Percentiles rank a stretch among this genome's conserved stretches.
phyloP scores from a whole-genome alignment of 2,888 invertebrate genomes.

The Eupithecia inturbata region DNA sequence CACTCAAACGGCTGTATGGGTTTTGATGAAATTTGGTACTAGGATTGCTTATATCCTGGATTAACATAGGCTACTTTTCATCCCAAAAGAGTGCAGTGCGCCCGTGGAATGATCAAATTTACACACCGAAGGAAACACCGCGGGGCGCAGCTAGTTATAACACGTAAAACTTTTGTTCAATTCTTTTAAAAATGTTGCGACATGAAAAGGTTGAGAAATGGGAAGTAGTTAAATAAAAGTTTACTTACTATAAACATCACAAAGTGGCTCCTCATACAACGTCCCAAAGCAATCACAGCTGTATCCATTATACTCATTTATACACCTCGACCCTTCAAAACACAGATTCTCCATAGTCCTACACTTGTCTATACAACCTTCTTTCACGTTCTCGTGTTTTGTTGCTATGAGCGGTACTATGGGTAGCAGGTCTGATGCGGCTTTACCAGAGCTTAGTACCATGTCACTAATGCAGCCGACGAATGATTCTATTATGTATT shows the following conservation, averaged over 20 bases:
- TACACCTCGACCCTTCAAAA: slow-evolving; percentile 93
- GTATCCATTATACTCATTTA: slow-evolving; percentile 95
- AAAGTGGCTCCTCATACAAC: slow-evolving; percentile 94
- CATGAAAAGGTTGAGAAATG: too few relatives aligned
- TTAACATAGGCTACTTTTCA: background rate
- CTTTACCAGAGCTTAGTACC: slow-evolving; percentile 93
- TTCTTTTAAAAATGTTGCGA: too few relatives aligned
- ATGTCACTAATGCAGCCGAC: slow-evolving; percentile 96
- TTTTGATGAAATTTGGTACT: too few relatives aligned
- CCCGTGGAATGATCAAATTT: background rate
- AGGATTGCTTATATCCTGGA: background rate
- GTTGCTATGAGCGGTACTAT: slow-evolving; percentile 93
- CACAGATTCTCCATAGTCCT: slow-evolving; percentile 92
- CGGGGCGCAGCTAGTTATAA: too few relatives aligned
- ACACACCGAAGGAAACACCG: background rate
- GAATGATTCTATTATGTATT: slow-evolving; percentile 96
- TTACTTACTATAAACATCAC: slow-evolving; percentile 94
- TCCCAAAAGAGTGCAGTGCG: background rate
- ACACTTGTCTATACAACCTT: slow-evolving; percentile 94
- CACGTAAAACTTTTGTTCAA: too few relatives aligned
- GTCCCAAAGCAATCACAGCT: slow-evolving; percentile 97
- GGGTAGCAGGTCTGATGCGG: slow-evolving; percentile 91
- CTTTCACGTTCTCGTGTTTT: slow-evolving; percentile 94
- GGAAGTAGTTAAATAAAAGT: background rate
- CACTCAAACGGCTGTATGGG: too few relatives aligned